phyloP scores from a whole-genome alignment of 1,140 invertebrate species.

The Hyles vespertilio region DNA sequence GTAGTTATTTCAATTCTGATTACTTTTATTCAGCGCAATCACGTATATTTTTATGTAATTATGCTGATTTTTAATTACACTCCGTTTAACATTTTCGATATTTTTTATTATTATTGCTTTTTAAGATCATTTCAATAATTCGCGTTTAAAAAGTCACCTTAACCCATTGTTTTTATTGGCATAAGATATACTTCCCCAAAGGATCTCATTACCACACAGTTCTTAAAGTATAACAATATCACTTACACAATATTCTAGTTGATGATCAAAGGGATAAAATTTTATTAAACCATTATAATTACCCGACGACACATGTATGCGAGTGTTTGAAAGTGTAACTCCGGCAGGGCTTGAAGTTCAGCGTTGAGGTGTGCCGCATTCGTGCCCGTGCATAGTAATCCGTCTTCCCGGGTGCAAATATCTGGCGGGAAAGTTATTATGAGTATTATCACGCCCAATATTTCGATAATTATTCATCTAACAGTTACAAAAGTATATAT shows the following conservation, averaged over 20 bases:
- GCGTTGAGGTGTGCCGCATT: conserved; percentile 46
- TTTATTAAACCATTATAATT: too few relatives aligned
- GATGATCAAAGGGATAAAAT: too few relatives aligned
- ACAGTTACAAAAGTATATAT: too few relatives aligned
- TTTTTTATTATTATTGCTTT: too few relatives aligned
- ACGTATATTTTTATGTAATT: not conserved
- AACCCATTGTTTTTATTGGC: too few relatives aligned
- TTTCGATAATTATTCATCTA: too few relatives aligned
- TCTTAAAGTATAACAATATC: not conserved
- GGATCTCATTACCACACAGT: too few relatives aligned
- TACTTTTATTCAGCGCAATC: conserved; percentile 1
- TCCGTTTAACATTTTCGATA: not conserved
- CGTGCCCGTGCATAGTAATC: conserved; percentile 56
- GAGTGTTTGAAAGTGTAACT: conserved; percentile 33
- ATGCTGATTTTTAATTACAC: not conserved
- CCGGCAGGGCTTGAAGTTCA: conserved; percentile 29
- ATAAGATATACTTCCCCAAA: too few relatives aligned
- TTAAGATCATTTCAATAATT: too few relatives aligned
- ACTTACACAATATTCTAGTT: not conserved
- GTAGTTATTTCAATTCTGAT: conserved; percentile 20
- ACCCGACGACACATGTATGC: conserved; percentile 12
- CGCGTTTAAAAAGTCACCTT: too few relatives aligned
- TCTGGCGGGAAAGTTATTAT: too few relatives aligned
- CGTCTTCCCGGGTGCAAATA: conserved; percentile 16
- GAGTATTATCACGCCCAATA: too few relatives aligned